Percentiles rank a stretch among this genome's conserved stretches.
Conservation (phyloP, 2,113 vertebrate species). For the Mungos mungo region DNA sequence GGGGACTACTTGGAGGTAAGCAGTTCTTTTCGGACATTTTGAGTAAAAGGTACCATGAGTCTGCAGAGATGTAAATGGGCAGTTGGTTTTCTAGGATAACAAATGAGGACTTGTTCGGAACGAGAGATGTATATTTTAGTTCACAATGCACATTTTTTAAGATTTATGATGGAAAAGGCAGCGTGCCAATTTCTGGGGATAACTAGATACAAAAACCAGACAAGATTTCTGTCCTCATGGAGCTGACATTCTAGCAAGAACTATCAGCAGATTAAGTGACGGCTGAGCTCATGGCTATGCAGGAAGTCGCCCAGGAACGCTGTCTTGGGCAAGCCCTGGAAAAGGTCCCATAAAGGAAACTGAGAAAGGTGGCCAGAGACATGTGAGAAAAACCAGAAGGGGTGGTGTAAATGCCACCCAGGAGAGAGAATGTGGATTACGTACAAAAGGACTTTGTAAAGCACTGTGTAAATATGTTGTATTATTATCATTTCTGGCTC, state of each 20-base stretch:
- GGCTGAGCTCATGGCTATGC: not conserved
- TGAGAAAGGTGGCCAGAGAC: not conserved
- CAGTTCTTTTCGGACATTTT: not conserved
- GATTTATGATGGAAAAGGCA: not conserved
- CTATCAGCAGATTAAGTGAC: not conserved
- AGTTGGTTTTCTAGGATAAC: not conserved
- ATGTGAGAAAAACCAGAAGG: not conserved
- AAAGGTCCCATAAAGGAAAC: not conserved
- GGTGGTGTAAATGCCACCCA: not conserved
- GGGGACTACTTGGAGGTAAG: not conserved
- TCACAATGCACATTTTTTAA: not conserved
- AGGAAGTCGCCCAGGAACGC: not conserved
- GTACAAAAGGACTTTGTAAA: not conserved
- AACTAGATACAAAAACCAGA: not conserved
- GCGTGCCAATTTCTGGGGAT: not conserved
- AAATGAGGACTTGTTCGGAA: not conserved
- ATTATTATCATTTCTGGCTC: not conserved
- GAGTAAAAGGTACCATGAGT: not conserved
- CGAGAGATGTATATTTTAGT: not conserved
- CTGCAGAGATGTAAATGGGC: not conserved
- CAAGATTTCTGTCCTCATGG: not conserved
- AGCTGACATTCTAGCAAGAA: not conserved
- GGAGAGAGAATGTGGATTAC: not conserved
- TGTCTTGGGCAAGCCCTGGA: not conserved
- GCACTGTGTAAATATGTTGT: not conserved